Evolutionary conservation across 2,113 vertebrate genomes (phyloP), one percentile per base, ranked within the genome.

Genomic region (Myotis lucifugus): DNA sequence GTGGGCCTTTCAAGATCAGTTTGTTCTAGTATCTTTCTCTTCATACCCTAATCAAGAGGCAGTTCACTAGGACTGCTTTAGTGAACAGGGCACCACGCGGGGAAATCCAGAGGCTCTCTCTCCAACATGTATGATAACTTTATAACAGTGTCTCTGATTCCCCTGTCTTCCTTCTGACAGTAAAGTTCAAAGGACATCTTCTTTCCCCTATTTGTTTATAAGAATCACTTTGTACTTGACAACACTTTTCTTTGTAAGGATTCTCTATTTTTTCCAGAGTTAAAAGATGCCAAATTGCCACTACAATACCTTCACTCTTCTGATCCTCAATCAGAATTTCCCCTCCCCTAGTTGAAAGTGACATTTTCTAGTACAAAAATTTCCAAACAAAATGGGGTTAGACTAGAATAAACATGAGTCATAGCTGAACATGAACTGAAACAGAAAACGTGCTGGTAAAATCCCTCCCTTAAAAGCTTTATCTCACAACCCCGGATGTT

Each of bases 341-440:
- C 79, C 92, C 32, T 91, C 54, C 74, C 66, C 42, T 70, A 48
- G 6, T 37, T 88, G 72, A 95, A 95, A 96, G 90, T 85, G 69
- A 95, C 59, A 96, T 95, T 96, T 97, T 90, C 93, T 94, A 94
- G 19, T 83, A 90, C 52, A 95, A 95, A 92, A 88, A 50, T 77
- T 93, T 94, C 73, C 90, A 96, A 85, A 48, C 73, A 96, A 88
- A 95, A 95, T 67, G 50, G 6, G 52, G 61, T 85, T 93, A 79
- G 74, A 87, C 48, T 85, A 89, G 87, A 93, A 93, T 81, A 92
- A 96, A 73, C 46, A 93, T 92, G 88, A 95, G 73, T 97, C 95
- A 96, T 70, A 54, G 77, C 18, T 91, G 74, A 90, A 92, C 14
- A 91, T 32, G 64, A 95, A 92, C 54, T 27, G 40, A 95, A 96